Evolutionary conservation across 2,888 invertebrate genomes (phyloP), one percentile per base, ranked within the genome.

Genomic region (Dryocosmus kuriphilus): DNA sequence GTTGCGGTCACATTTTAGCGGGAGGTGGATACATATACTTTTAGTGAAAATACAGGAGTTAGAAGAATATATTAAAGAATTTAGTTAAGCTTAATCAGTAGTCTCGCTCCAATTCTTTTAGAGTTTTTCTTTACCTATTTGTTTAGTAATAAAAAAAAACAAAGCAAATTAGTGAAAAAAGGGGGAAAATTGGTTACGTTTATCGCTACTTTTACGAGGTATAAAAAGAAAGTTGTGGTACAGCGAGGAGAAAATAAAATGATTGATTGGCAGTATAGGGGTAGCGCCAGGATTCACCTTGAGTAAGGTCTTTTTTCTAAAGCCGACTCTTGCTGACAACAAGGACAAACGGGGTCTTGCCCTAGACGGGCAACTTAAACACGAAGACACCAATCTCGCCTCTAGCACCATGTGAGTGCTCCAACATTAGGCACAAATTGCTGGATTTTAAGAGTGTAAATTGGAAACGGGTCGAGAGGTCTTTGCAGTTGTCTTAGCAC

Each of bases 351-450:
- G 96, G 86, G 97, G 97, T 80, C 93, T 97, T 87, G 97, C 97
- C 81, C 93, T 97, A 86, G 97, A 97, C 90, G 97, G 97, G 80
- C 96, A 96, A 92, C 93, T 97, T 87, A 97, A 97, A 92, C 96
- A 97, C 92, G 97, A 97, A 93, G 97, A 97, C 92, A 97, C 97
- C 87, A 97, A 97, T 93, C 93, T 97, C 88, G 97, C 97, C 81
- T 96, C 96, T 81, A 96, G 96, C 86, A 97, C 97, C 89, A 95
- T 96, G 96, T 96, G 94, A 95, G 95, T 94, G 89, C 87, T 87
- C 85, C 82, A 80, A 77, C 79, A 81, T 84, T 84, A 85, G 85
- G 83, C 87, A 86, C 88, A 83, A 81, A 71, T 71, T 71, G 71
- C 51, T 71, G 71, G 71, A 51, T 71, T 71, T 51, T 77, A 78